Evolutionary conservation across 2,888 invertebrate genomes (phyloP), one percentile per base, ranked within the genome.

Genomic region (Alloscopus bannaensis): DNA sequence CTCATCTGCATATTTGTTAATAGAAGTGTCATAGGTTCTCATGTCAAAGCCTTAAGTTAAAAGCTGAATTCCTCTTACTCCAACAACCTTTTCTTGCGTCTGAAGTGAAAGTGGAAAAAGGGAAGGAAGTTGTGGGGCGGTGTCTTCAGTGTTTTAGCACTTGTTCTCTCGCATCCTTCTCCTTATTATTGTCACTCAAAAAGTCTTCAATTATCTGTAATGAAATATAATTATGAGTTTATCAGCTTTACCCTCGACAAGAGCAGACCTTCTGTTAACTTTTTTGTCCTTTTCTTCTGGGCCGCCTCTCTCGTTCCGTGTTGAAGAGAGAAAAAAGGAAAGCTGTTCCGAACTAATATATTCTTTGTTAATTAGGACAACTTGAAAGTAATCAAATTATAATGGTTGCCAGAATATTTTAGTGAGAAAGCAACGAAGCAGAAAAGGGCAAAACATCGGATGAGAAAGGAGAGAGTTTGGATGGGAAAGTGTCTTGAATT

Each of bases 311-410:
- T n/a, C n/a, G n/a, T n/a, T n/a, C n/a, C n/a, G n/a, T 59, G 8
- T 47, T 20, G 31, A 36, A 59, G 50, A 50, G 50, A 20, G 28
- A 45, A 26, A 60, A 45, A 52, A 52, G 26, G 42, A 45, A 64
- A 69, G 69, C 57, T 69, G 50, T 31, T 28, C 3, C 4, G 11
- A 22, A 45, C 47, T 81, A 70, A 79, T 71, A 69, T 72, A 76
- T 80, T 77, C 77, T 66, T 62, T 66, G 72, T 80, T 82, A 82
- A 82, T 82, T 82, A 82, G 80, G 73, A 76, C 72, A 77, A 72
- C 80, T 77, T 77, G 78, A 82, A 80, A 77, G 80, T 82, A 82
- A 82, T 82, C 76, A 76, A 82, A 82, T 82, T 82, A 81, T 79
- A 75, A 82, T 75, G 69, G 70, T 52, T 76, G 76, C 69, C 42